phyloP scores from a whole-genome alignment of 2,888 invertebrate genomes.

The Pegoplata infirma region DNA sequence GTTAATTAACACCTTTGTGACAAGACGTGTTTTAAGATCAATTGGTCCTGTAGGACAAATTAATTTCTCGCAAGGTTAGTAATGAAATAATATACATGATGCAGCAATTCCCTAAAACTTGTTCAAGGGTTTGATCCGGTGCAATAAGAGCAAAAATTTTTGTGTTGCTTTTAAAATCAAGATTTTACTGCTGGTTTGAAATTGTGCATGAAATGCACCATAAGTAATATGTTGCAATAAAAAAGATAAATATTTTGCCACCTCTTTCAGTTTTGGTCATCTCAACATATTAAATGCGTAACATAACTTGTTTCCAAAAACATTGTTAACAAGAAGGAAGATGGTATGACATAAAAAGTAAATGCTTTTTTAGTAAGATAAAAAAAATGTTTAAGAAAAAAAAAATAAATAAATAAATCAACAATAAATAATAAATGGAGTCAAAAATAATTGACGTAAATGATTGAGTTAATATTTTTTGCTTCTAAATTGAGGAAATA shows the following conservation, averaged over 20 bases:
- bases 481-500: neutral
- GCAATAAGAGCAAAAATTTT: too few species aligned
- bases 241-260: neutral
- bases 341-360: neutral
- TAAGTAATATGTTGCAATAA: neutral
- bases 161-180: too few species aligned
- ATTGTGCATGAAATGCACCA: conserved; percentile 1
- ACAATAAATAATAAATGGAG: neutral
- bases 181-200: too few species aligned
- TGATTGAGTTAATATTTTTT: neutral
- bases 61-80: too few species aligned
- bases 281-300: neutral
- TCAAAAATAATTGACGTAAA: neutral
- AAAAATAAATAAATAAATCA: neutral
- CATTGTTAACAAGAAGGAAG: conserved; percentile 1
- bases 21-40: too few species aligned
- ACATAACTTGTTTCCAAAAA: too few species aligned
- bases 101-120: too few species aligned
- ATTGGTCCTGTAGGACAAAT: too few species aligned
- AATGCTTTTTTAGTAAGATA: neutral
- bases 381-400: neutral
- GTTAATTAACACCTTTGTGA: too few species aligned
- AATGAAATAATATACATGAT: too few species aligned
- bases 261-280: neutral
- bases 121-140: too few species aligned